A percentile compares a stretch with the other conserved stretches of the same genome.
These are phyloP conservation scores for Tachyglossus aculeatus DNA, from an alignment of 2,797 vertebrate genomes.

Conservation along the genomic window DNA sequence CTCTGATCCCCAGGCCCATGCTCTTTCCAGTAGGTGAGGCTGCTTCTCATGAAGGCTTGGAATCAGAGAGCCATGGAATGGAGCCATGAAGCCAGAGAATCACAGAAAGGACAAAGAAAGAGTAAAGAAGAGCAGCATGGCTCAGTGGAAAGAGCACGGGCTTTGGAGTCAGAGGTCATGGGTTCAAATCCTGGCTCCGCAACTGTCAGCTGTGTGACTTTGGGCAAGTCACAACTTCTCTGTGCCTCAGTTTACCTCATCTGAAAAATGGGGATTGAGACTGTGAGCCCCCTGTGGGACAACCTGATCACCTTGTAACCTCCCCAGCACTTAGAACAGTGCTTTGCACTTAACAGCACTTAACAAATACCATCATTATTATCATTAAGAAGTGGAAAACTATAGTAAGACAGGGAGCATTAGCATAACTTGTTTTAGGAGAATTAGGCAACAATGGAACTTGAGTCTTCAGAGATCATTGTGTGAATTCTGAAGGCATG, in stretches of 20 bases:
- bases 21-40: no score
- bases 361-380: no score
- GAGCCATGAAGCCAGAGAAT: neutral
- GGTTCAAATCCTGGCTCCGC: neutral
- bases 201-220: neutral
- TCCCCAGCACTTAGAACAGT: no score
- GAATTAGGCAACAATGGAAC: conserved; percentile 27
- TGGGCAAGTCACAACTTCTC: neutral
- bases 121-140: neutral
- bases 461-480: conserved; percentile 23
- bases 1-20: no score
- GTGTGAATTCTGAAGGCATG: conserved; percentile 18
- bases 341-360: neutral
- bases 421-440: conserved; percentile 3
- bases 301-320: no score
- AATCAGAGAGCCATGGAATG: no score
- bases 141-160: neutral
- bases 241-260: neutral
- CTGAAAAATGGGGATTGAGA: neutral
- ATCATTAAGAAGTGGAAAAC: no score
- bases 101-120: neutral
- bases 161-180: neutral
- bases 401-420: neutral
- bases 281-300: no score
- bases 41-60: no score